phyloP scores from a whole-genome alignment of 2,888 invertebrate genomes.

The Ptilodon capucinus region DNA sequence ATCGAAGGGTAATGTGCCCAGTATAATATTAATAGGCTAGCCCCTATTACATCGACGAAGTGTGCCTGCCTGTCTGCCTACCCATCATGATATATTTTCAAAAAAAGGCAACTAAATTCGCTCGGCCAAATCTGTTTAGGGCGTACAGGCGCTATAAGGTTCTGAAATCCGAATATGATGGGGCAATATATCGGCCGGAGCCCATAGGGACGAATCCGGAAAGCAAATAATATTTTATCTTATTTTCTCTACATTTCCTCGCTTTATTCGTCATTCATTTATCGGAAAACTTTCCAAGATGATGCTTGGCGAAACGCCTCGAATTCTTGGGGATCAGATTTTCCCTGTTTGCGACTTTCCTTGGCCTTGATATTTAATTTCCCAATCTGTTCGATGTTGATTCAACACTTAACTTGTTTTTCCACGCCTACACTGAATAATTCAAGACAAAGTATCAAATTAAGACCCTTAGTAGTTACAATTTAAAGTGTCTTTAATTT shows the following conservation, averaged over 20 bases:
- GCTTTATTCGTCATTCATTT: slow-evolving; percentile 41
- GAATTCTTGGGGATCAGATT: slow-evolving; percentile 23
- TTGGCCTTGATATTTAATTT: slow-evolving; percentile 37
- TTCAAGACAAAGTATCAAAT: slow-evolving; percentile 16
- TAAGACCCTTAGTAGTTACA: slow-evolving; percentile 10
- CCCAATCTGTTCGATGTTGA: slow-evolving; percentile 24
- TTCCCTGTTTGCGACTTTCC: slow-evolving; percentile 27
- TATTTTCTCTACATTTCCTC: slow-evolving; percentile 38
- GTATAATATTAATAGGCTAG: too few species aligned
- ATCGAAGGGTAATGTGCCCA: too few species aligned
- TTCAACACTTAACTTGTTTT: slow-evolving; percentile 32
- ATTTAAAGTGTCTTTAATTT: slow-evolving; percentile 15
- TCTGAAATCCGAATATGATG: slow-evolving; percentile 26
- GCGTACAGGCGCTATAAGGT: slow-evolving; percentile 23
- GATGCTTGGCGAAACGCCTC: slow-evolving; percentile 20
- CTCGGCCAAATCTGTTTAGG: too few species aligned
- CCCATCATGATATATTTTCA: too few species aligned
- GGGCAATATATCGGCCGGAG: slow-evolving; percentile 24
- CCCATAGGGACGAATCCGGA: slow-evolving; percentile 22
- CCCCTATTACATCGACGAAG: too few species aligned
- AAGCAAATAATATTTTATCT: slow-evolving; percentile 41
- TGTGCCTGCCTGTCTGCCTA: too few species aligned
- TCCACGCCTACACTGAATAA: slow-evolving; percentile 11
- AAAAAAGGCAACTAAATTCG: too few species aligned
- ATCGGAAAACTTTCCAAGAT: slow-evolving; percentile 37